Evolutionary conservation across 2,797 vertebrate species (phyloP), one percentile per base, ranked within the genome.

Genomic region (Notamacropus eugenii): DNA sequence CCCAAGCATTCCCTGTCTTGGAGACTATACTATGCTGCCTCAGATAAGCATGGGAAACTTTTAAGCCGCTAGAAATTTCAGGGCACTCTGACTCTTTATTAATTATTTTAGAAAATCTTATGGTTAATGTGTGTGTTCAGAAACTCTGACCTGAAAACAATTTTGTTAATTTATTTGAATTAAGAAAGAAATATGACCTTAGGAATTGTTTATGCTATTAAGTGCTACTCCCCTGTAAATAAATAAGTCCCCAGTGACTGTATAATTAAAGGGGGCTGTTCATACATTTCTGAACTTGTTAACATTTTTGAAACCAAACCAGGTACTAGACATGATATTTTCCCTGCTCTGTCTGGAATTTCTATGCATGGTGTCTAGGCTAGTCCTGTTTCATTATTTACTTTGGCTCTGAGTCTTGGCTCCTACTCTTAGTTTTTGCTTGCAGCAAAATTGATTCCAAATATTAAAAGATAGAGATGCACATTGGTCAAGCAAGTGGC

Each of bases 311-410:
- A 97, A 97, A 95, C 92, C 92, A 91, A 95, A 94, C 94, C 96
- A 97, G 95, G 96, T 95, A 95, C 46, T 90, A 96, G 94, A 97
- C 96, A 87, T 97, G 94, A 96, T 96, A 97, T 96, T 98, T 97
- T 97, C 96, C 94, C 12, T 31, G 92, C 95, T 95, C 96, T 82
- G 96, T 97, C 97, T 98, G 96, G 97, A 95, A 96, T 96, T 93
- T 92, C 92, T 56, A n/a, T 94, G 92, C 93, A 93, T 62, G 59
- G 58, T 91, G 93, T 98, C 98, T 97, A 96, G 95, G 96, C 94
- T 94, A 55, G 28, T 93, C 95, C 74, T 95, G 34, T 95, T 90
- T 92, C 93, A 10, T 92, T 96, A 87, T 98, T 98, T 98, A 97
- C 82, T 96, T 98, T 98, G 98, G 97, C 98, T 95, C 40, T 82